Evolutionary conservation across 2,888 invertebrate genomes (phyloP).

Genomic region (Sisyra nigra): DNA sequence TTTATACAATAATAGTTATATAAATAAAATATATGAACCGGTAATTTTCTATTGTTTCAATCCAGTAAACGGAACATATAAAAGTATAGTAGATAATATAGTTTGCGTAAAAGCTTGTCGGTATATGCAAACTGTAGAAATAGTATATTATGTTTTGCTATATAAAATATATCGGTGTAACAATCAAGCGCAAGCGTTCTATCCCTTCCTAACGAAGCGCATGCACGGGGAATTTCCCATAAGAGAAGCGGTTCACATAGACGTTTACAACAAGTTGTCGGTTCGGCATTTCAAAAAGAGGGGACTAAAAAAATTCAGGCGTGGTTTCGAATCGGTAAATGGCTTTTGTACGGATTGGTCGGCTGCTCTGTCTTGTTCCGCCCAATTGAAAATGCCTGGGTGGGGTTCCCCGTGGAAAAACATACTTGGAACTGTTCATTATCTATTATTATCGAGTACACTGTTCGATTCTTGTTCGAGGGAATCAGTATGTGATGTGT

Average conservation of each 20-base stretch:
- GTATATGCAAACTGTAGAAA: too few relatives aligned
- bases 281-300: conserved; percentile 1
- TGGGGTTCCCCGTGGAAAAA: conserved; percentile 4
- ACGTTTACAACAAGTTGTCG: neutral
- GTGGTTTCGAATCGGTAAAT: conserved; percentile 17
- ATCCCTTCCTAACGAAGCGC: neutral
- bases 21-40: too few relatives aligned
- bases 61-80: too few relatives aligned
- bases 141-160: too few relatives aligned
- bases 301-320: conserved; percentile 2
- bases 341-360: conserved; percentile 21
- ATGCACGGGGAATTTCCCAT: neutral
- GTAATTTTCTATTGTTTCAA: too few relatives aligned
- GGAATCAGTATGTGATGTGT: conserved; percentile 29
- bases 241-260: neutral
- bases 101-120: too few relatives aligned
- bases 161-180: conserved; percentile 4
- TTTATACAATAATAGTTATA: too few relatives aligned
- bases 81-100: too few relatives aligned
- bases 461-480: conserved; percentile 21
- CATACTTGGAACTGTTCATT: conserved; percentile 1
- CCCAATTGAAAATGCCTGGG: conserved; percentile 8
- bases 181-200: neutral
- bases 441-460: conserved; percentile 8
- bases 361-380: conserved; percentile 10